A percentile compares a stretch with the other conserved stretches of the same genome.
phyloP scores from a whole-genome alignment of 2,797 vertebrate species.

The Myotis daubentonii region DNA sequence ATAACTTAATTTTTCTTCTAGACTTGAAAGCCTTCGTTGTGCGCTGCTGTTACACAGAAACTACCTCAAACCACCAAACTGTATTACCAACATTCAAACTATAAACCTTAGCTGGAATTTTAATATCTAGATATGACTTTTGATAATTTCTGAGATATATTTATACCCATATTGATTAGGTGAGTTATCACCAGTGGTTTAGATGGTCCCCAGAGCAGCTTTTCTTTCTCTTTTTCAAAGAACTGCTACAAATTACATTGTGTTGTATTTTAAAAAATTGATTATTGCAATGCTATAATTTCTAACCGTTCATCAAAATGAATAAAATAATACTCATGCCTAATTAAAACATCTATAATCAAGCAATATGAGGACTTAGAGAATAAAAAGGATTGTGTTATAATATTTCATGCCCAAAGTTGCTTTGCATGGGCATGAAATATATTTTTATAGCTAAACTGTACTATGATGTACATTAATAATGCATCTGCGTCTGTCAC shows the following conservation, averaged over 20 bases:
- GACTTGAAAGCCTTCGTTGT: constrained; percentile 52
- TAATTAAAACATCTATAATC: constrained; percentile 73
- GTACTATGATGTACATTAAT: constrained; percentile 81
- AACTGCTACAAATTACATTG: constrained; percentile 15
- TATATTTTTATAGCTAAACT: constrained; percentile 78
- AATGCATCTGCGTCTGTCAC: neutral
- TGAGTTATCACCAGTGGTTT: neutral
- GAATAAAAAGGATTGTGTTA: constrained; percentile 76
- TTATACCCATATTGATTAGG: neutral
- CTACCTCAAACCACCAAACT: neutral
- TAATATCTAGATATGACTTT: neutral
- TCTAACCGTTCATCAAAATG: constrained; percentile 61
- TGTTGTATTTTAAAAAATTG: constrained; percentile 46
- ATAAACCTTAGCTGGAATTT: constrained; percentile 13
- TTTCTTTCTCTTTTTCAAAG: neutral
- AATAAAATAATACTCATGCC: constrained; percentile 48
- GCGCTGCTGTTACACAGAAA: neutral
- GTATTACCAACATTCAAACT: neutral
- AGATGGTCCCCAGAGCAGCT: neutral
- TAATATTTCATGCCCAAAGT: constrained; percentile 78
- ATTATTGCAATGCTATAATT: constrained; percentile 51
- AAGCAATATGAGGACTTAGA: constrained; percentile 76
- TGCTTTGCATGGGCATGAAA: constrained; percentile 75
- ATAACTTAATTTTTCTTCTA: constrained; percentile 54
- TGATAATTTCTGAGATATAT: constrained; percentile 18